A percentile compares a stretch with the other conserved stretches of the same genome.
phyloP scores from a whole-genome alignment of 2,797 vertebrate species.

The Acanthurus lineatus region DNA sequence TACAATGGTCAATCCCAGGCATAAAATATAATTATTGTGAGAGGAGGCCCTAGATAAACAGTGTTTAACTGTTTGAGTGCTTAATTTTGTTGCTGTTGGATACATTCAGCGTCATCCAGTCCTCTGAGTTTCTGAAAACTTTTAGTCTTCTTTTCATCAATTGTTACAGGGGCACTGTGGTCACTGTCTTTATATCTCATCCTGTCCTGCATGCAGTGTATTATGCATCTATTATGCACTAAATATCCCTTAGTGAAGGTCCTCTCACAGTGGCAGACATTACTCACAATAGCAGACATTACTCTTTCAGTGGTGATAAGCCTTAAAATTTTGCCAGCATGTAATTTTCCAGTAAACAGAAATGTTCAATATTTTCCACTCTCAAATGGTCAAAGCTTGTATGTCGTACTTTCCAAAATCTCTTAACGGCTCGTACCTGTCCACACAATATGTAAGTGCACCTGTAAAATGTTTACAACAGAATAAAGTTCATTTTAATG shows the following conservation, averaged over 20 bases:
- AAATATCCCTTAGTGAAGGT: conserved; percentile 55
- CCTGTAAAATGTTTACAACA: conserved; percentile 74
- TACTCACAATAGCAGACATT: conserved; percentile 61
- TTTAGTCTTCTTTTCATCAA: not conserved
- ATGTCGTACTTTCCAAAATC: conserved; percentile 35
- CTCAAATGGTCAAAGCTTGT: conserved; percentile 35
- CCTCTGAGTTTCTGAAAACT: not conserved
- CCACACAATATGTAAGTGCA: conserved; percentile 34
- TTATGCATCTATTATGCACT: conserved; percentile 42
- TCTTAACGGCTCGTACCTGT: conserved; percentile 17
- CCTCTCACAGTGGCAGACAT: conserved; percentile 51
- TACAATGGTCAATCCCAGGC: not conserved
- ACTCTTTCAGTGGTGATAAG: conserved; percentile 46
- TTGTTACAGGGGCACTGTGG: not conserved
- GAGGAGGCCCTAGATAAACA: not conserved
- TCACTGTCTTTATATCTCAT: conserved; percentile 22
- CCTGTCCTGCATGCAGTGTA: conserved; percentile 12
- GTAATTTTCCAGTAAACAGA: conserved; percentile 48
- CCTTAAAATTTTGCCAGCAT: conserved; percentile 25
- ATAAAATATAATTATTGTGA: not conserved
- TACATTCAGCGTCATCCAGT: not conserved
- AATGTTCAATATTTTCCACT: conserved; percentile 53
- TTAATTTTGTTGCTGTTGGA: conserved; percentile 6
- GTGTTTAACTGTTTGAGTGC: not conserved
- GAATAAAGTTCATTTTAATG: conserved; percentile 66